phyloP scores from a whole-genome alignment of 2,797 vertebrate species.

The Gymnopithys bicolor region DNA sequence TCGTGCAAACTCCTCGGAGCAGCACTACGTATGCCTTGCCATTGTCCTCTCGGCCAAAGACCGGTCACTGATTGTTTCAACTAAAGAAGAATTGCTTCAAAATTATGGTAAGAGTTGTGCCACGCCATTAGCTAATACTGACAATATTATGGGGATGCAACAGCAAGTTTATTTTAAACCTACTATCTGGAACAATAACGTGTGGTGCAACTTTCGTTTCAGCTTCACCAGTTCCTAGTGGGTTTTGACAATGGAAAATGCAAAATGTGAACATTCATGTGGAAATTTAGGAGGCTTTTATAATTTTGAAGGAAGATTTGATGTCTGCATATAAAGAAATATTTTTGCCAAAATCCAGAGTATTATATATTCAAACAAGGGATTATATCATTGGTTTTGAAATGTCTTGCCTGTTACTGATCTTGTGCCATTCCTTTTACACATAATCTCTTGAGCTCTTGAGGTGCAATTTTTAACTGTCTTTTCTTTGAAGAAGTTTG shows the following conservation, averaged over 20 bases:
- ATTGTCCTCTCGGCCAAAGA: conserved; percentile 92
- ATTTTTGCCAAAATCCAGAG: rapidly evolving
- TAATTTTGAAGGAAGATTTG: background rate
- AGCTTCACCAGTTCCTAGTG: background rate
- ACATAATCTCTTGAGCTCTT: background rate
- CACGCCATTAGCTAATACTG: background rate
- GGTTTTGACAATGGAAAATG: background rate
- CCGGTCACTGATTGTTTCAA: conserved; percentile 91
- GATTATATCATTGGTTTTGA: background rate
- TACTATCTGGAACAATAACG: background rate
- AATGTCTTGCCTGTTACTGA: background rate
- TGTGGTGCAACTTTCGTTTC: background rate
- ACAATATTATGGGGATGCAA: rapidly evolving
- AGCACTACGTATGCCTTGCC: conserved; percentile 93
- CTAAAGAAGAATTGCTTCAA: conserved; percentile 95
- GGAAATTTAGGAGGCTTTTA: background rate
- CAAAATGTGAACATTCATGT: background rate
- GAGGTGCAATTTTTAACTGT: background rate
- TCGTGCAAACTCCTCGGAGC: conserved; percentile 91
- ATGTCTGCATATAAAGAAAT: background rate
- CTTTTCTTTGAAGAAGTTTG: background rate
- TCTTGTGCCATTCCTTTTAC: background rate
- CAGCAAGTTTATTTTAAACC: background rate
- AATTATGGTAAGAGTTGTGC: conserved; percentile 83
- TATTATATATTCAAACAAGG: background rate